Percentiles rank a stretch among this genome's conserved stretches.
Evolutionary conservation across 30 jellyfish, hydroid and myxozoan genomes (phyloP).

Genomic region (Pseudorhiza aurosa): DNA sequence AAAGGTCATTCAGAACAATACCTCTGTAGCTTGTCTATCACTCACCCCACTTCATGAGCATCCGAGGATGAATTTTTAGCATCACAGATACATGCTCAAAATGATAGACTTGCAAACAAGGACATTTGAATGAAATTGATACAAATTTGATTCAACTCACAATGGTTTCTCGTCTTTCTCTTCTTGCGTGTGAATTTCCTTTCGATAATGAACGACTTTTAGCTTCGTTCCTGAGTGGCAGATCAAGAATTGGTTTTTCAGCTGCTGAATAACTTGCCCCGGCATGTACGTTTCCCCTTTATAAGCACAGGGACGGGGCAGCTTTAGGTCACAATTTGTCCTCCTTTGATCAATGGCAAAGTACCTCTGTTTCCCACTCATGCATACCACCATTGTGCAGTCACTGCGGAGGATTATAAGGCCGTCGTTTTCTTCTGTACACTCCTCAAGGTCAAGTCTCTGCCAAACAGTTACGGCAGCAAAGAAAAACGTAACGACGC

Average conservation of each 20-base stretch:
- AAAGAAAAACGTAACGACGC: conserved; percentile 33
- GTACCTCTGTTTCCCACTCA: conserved; percentile 30
- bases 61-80: no score
- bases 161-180: no score
- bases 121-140: no score
- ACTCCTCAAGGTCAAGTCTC: conserved; percentile 49
- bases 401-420: conserved; percentile 52
- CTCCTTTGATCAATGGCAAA: conserved; percentile 32
- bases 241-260: conserved; percentile 47
- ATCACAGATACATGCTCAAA: no score
- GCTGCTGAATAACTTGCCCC: conserved; percentile 50
- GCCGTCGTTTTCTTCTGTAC: conserved; percentile 69
- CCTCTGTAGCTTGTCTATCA: no score
- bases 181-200: no score
- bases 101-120: no score
- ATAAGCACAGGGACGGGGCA: conserved; percentile 70
- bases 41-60: no score
- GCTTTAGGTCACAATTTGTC: conserved; percentile 26
- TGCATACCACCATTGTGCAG: conserved; percentile 49
- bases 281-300: conserved; percentile 62
- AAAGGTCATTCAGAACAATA: no score
- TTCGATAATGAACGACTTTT: conserved; percentile 15
- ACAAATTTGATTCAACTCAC: no score
- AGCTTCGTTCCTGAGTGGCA: conserved; percentile 50
- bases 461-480: conserved; percentile 60